Evolutionary conservation across 2,797 vertebrate species (phyloP).

Genomic region (Clarias pachynema): DNA sequence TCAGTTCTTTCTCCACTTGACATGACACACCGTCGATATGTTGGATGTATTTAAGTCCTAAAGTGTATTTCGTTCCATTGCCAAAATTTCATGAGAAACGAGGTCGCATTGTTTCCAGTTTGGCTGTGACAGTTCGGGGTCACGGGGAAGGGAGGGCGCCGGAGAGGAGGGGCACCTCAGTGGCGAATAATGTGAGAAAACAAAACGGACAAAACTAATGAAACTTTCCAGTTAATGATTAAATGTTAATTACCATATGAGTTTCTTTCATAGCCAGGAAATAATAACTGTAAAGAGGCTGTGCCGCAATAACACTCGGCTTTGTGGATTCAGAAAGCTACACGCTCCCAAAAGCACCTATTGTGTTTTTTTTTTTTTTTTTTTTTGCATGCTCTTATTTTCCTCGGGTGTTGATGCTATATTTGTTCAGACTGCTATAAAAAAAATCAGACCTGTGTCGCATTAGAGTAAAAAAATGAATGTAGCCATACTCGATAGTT

Average conservation of each 20-base stretch:
- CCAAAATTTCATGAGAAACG: background rate
- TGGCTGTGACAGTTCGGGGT: background rate
- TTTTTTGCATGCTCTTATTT: background rate
- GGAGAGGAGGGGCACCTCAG: background rate
- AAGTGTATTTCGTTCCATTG: background rate
- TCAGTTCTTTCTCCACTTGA: background rate
- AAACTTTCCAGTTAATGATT: conserved; percentile 10
- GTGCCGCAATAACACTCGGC: background rate
- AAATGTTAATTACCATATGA: background rate
- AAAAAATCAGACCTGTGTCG: too few species aligned
- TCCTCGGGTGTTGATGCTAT: background rate
- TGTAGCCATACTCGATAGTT: too few species aligned
- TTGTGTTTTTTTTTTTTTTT: too few species aligned
- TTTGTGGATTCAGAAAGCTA: conserved; percentile 1
- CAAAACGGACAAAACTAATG: background rate
- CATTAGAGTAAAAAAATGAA: too few species aligned
- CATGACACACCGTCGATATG: background rate
- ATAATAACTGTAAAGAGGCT: background rate
- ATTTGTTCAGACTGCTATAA: too few species aligned
- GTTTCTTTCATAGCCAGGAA: background rate
- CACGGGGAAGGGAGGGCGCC: background rate
- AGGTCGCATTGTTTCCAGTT: background rate
- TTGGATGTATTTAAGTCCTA: background rate
- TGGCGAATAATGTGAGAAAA: background rate
- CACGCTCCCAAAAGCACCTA: background rate